These are phyloP conservation scores for Bubalus kerabau DNA, from an alignment of 2,113 vertebrate species.

Conservation along the genomic window DNA sequence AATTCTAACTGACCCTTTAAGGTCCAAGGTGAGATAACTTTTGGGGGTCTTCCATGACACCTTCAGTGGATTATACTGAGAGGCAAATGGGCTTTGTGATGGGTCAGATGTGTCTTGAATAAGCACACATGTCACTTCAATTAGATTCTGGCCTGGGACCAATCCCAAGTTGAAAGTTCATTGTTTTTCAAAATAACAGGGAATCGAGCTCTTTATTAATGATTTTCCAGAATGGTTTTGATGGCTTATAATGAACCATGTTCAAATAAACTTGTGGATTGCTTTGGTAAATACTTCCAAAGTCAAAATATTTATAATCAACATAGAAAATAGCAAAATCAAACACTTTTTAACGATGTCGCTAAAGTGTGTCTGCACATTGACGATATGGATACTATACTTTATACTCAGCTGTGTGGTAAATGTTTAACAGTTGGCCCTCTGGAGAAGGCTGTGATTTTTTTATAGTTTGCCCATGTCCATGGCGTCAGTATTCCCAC, in stretches of 20 bases:
- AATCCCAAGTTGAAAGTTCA: not conserved
- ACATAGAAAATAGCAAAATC: not conserved
- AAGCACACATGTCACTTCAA: not conserved
- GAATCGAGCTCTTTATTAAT: not conserved
- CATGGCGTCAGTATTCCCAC: not conserved
- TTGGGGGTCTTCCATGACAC: not conserved
- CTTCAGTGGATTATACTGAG: not conserved
- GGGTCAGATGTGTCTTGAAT: not conserved
- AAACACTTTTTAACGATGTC: not conserved
- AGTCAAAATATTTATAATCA: not conserved
- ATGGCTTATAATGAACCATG: not conserved
- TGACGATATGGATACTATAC: not conserved
- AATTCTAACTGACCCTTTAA: not conserved
- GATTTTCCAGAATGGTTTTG: not conserved
- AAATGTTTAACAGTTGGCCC: not conserved
- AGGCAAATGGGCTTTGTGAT: not conserved
- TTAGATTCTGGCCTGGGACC: not conserved
- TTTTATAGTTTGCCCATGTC: not conserved
- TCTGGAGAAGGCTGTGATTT: not conserved
- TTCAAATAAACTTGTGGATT: not conserved
- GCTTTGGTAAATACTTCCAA: not conserved
- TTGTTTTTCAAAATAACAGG: not conserved
- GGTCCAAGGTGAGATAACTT: not conserved
- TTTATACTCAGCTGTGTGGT: not conserved
- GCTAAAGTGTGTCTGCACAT: not conserved